Base-by-base conservation (phyloP, 1,140 invertebrate species). In the Calosoma granatense region DNA sequence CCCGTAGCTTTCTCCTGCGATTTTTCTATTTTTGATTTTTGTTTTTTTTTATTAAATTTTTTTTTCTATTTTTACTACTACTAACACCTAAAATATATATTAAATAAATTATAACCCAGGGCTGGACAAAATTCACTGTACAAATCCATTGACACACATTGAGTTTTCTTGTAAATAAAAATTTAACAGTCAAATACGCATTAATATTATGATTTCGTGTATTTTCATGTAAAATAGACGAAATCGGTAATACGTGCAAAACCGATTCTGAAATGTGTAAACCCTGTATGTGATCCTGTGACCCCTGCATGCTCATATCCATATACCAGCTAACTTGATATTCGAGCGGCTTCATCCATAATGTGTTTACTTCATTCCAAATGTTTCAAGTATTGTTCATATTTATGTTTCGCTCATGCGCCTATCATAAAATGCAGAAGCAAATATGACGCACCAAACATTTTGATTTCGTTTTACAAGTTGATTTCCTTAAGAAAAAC, bases 241-340 rank as follows among this genome's bases (percentile, higher is more conserved):
- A 21, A 53, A 53, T 53, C 17, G 19, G 20, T 21, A 22, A 21
- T 15, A 53, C 12, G 20, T 20, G 12, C 52, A 15, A 53, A 56
- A 56, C 51, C 41, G 55, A 56, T 56, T 56, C 55, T 56, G 55
- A 56, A 20, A 12, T 22, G 19, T 53, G 9, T 53, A 19, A 30
- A 6, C 26, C 6, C 14, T 30, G 26, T n/a, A n/a, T n/a, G n/a
- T n/a, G n/a, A n/a, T n/a, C n/a, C n/a, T n/a, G n/a, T n/a, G n/a
- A n/a, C n/a, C n/a, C n/a, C n/a, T n/a, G n/a, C n/a, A n/a, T n/a
- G n/a, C n/a, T n/a, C n/a, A n/a, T n/a, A n/a, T n/a, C n/a, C n/a
- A n/a, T n/a, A n/a, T n/a, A n/a, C n/a, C n/a, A n/a, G n/a, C n/a
- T n/a, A n/a, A n/a, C n/a, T n/a, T n/a, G n/a, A n/a, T n/a, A n/a